These are phyloP conservation scores for Esperia sulphurella DNA, from an alignment of 2,888 invertebrate species.

Conservation along the genomic window DNA sequence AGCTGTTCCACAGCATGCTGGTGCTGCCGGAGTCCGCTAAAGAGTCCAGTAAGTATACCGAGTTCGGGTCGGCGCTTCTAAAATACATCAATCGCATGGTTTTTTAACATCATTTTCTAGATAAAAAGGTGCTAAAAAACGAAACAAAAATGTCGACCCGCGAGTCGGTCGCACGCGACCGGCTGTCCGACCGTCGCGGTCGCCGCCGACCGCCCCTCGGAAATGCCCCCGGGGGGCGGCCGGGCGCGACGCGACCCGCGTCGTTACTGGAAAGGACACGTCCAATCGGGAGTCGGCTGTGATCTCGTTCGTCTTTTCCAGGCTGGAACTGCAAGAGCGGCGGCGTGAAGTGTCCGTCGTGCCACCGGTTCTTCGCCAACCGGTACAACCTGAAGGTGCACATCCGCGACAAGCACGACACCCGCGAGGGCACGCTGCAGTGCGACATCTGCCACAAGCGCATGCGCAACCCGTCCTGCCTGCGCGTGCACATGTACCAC, in stretches of 20 bases:
- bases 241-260: no score
- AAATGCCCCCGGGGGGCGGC: no score
- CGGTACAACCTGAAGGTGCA: slow-evolving; percentile 86
- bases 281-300: no score
- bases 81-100: no score
- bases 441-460: slow-evolving; percentile 85
- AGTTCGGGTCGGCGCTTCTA: no score
- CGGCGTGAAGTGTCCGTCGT: slow-evolving; percentile 81
- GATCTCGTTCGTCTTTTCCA: slow-evolving; percentile 13
- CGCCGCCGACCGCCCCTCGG: no score
- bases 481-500: slow-evolving; percentile 83
- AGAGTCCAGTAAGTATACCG: slow-evolving; percentile 53
- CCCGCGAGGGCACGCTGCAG: slow-evolving; percentile 81
- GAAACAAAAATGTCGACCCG: no score
- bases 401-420: slow-evolving; percentile 85
- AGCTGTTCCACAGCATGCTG: slow-evolving; percentile 64
- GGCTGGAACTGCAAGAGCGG: slow-evolving; percentile 68
- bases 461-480: slow-evolving; percentile 81
- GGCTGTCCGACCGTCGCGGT: no score
- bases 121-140: no score
- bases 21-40: slow-evolving; percentile 65
- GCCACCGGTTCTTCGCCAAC: slow-evolving; percentile 82
- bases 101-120: no score
- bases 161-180: no score
- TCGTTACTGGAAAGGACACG: no score